A percentile compares a stretch with the other conserved stretches of the same genome.
These are phyloP conservation scores for Thymallus thymallus DNA, from an alignment of 2,113 vertebrate genomes.

Conservation along the genomic window DNA sequence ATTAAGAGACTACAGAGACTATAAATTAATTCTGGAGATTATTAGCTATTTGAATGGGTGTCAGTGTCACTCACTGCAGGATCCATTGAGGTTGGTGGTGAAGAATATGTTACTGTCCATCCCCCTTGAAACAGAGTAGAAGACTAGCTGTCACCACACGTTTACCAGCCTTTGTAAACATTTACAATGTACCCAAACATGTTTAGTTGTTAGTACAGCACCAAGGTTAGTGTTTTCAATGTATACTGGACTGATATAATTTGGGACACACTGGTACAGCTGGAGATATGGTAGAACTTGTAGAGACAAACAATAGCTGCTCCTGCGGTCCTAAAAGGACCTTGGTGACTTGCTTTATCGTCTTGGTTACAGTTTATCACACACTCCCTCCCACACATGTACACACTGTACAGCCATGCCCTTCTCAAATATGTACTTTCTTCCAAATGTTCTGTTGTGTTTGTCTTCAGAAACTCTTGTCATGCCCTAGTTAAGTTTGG, in stretches of 20 bases:
- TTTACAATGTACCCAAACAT: too few relatives aligned
- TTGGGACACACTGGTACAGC: neutral
- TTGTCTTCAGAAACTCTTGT: constrained; percentile 15
- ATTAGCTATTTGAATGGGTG: neutral
- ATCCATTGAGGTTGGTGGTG: constrained; percentile 80
- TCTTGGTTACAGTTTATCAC: too few relatives aligned
- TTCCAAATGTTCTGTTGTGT: constrained; percentile 6
- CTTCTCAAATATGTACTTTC: constrained; percentile 34
- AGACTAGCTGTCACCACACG: neutral
- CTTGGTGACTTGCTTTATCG: too few relatives aligned
- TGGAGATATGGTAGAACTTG: too few relatives aligned
- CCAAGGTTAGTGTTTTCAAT: too few relatives aligned
- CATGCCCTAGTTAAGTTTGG: constrained; percentile 23
- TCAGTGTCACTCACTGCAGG: constrained; percentile 84
- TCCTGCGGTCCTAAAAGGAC: too few relatives aligned
- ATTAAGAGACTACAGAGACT: too few relatives aligned
- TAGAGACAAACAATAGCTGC: too few relatives aligned
- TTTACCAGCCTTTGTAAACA: neutral
- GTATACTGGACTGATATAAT: neutral
- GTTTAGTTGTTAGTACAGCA: too few relatives aligned
- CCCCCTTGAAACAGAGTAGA: constrained; percentile 71
- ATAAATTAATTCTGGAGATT: neutral
- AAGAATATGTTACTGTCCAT: constrained; percentile 79
- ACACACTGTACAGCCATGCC: constrained; percentile 8
- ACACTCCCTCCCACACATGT: too few relatives aligned